Base-by-base conservation (phyloP, 2,113 vertebrate species). In the Menidia beryllina region DNA sequence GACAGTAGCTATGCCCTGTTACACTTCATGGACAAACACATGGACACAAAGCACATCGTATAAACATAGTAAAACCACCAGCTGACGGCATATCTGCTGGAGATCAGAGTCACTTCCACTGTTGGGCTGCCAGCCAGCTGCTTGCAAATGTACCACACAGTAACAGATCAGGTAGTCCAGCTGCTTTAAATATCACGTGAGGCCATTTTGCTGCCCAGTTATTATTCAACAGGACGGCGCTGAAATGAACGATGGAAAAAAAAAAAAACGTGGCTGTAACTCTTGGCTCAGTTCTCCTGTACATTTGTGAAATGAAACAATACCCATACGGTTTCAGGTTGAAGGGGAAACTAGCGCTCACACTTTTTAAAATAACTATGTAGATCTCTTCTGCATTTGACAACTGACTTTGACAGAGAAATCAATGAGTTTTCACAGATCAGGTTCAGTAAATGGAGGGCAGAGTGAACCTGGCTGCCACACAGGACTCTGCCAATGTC, bases 81-180 rank as follows among this genome's bases (percentile, higher is more conserved):
- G 64, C 77, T 87, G 65, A 77, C 69, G 77, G 86, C 63, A 66
- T 79, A 78, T 81, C 62, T 57, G 69, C 25, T 27, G 51, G 23
- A 30, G 53, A 55, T 63, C 52, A 72, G 17, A 48, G 30, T 68
- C 56, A 58, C 19, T 57, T 59, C 17, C 27, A 52, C 63, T 74
- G 55, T 54, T 24, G 73, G 64, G 66, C 67, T 69, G 58, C 59
- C 26, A 30, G 20, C 75, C 76, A 72, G 74, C 34, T 34, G 69
- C 39, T 81, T 83, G 79, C 84, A 87, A 86, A 88, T 86, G 38
- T 56, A 15, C 54, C 21, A 58, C 52, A 58, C 12, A 54, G 21
- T 25, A 27, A 61, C 30, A 38, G 17, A 70, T n/a, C 39, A 69
- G 71, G 60, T 56, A 72, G 50, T n/a, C 69, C 48, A 26, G 47